Evolutionary conservation across 2,888 invertebrate species (phyloP), one percentile per base, ranked within the genome.

Genomic region (Drosophila trichaetosa): DNA sequence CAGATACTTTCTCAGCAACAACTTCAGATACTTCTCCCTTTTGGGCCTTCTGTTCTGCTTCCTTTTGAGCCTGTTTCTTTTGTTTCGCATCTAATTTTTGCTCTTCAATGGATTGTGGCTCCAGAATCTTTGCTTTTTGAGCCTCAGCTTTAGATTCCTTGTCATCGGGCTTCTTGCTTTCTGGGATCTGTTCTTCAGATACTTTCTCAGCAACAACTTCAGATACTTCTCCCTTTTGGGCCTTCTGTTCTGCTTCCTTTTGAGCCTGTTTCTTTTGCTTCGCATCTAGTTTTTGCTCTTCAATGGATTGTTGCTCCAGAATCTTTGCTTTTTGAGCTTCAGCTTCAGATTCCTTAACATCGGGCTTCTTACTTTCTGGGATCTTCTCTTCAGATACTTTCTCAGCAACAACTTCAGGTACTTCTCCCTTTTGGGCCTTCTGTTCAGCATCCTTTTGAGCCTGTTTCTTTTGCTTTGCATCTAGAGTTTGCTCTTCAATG

Each of bases 21-120:
- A 38, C 38, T 10, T 38, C 38, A 38, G 38, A 38, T n/a, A 4
- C 38, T 4, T 38, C 38, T 4, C 38, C 38, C 1, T 38, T 38
- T 0, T n/a, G 38, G 8, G n/a, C 2, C 0, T 38, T 38, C n/a
- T 2, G 0, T n/a, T n/a, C 0, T 0, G 0, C 40, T 1, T n/a
- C 40, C 1, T n/a, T 4, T 4, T n/a, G n/a, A 10, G 40, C 0
- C 3, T 4, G 3, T n/a, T 8, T 38, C n/a, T n/a, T 8, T n/a
- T n/a, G 18, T 0, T 38, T 18, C 0, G 38, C 1, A 0, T 8
- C 10, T 18, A n/a, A 0, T 0, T 40, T 40, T 0, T 40, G 8
- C n/a, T 40, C n/a, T 40, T 40, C n/a, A 1, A n/a, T n/a, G 0
- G 40, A 10, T 10, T n/a, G 4, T n/a, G n/a, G n/a, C 0, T 40